Base-by-base conservation (phyloP, 2,113 vertebrate species). In the Cyanoderma ruficeps region DNA sequence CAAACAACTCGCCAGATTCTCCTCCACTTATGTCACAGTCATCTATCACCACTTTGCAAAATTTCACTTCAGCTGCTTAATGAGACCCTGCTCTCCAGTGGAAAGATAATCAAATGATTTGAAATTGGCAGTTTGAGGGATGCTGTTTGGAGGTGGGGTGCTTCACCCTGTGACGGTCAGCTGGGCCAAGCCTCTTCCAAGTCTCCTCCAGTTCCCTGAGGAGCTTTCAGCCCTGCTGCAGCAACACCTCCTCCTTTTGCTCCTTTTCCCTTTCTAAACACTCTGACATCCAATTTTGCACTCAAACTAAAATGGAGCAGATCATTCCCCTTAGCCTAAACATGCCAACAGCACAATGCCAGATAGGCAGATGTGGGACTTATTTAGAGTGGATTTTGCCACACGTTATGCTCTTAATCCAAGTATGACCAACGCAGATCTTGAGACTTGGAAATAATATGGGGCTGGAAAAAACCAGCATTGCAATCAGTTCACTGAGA, bases 1-100 rank as follows among this genome's bases (percentile, higher is more conserved):
- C 74, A 69, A 67, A 82, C 63, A 63, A 76, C 57, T 82, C 35
- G 71, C 85, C 94, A 95, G 93, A 94, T 94, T 94, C 79, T 47
- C 81, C 90, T 77, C 41, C 44, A 23, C 69, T 94, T 93, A 85
- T 59, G 59, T 94, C 84, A 89, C 21, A 55, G 70, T 65, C 83
- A 81, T 80, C 92, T 71, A 84, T 89, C 74, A 37, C 85, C 76
- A 80, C 42, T 64, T 52, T 91, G 94, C 83, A 94, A 92, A 89
- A 94, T 46, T 71, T 39, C 84, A 28, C 89, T 80, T 78, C 68
- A 87, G 70, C 86, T 70, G 56, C 41, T 84, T 93, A 93, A 96
- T 11, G 89, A 95, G 89, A 72, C 53, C 56, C 78, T 41, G 42
- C 68, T 75, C 79, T 94, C 90, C 71, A 84, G 76, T 39, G 83